phyloP scores from a whole-genome alignment of 2,888 invertebrate genomes.

The Ornithoptera priamus region DNA sequence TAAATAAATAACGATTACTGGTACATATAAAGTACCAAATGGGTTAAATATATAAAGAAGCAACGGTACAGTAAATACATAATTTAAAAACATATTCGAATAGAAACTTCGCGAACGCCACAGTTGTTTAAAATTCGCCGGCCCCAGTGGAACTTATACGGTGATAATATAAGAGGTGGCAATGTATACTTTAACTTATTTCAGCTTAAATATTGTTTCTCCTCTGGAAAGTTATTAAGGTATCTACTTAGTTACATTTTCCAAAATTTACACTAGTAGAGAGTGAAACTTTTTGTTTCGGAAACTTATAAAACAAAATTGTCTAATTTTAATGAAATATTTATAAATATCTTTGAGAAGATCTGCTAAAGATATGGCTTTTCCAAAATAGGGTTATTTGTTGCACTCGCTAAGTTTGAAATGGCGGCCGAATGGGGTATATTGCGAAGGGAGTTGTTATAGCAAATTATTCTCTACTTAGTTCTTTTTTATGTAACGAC shows the following conservation, averaged over 20 bases:
- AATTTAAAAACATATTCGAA: constrained; percentile 2
- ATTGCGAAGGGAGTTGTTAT: no score
- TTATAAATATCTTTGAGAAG: background rate
- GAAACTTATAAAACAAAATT: background rate
- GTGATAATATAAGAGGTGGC: constrained; percentile 21
- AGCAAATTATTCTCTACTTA: no score
- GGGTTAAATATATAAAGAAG: background rate
- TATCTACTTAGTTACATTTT: constrained; percentile 21
- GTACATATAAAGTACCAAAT: background rate
- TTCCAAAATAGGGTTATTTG: no score
- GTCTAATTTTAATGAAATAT: no score
- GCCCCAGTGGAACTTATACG: constrained; percentile 16
- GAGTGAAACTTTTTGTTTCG: background rate
- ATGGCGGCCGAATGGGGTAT: no score
- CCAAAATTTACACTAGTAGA: background rate
- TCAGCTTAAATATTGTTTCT: constrained; percentile 9
- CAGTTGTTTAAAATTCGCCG: constrained; percentile 11
- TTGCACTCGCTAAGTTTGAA: no score
- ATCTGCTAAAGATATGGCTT: no score
- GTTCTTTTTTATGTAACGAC: no score
- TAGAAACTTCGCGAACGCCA: constrained; percentile 7
- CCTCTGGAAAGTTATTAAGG: constrained; percentile 12
- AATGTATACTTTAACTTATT: constrained; percentile 23
- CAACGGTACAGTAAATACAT: background rate
- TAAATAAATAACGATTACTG: no score